These are phyloP conservation scores for Cinclus mexicanus DNA, from an alignment of 2,113 vertebrate genomes.

Conservation along the genomic window DNA sequence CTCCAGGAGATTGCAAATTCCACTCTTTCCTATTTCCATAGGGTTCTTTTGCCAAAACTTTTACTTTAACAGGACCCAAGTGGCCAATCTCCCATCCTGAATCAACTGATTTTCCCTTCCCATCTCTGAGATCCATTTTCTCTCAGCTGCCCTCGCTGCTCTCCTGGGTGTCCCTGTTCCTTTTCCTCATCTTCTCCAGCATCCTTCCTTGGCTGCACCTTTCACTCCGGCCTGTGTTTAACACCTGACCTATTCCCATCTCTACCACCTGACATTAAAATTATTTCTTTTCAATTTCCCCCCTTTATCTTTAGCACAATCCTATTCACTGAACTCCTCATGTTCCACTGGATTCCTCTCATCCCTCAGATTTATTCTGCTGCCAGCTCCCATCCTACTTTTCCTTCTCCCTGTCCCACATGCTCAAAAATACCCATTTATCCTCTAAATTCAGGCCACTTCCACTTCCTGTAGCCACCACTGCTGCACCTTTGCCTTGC, in stretches of 20 bases:
- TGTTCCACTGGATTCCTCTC: neutral
- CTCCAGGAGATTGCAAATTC: neutral
- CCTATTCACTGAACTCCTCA: neutral
- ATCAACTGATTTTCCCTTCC: neutral
- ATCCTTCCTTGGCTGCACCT: neutral
- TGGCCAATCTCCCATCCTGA: neutral
- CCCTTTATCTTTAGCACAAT: neutral
- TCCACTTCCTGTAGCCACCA: neutral
- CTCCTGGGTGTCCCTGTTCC: neutral
- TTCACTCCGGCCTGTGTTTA: neutral
- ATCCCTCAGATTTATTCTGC: neutral
- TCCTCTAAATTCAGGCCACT: neutral
- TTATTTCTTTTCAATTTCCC: fast-evolving
- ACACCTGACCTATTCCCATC: neutral
- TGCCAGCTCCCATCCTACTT: neutral
- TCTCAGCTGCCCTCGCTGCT: neutral
- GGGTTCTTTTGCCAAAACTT: fast-evolving
- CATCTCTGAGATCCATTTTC: neutral
- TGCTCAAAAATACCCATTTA: neutral
- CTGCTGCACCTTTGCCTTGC: neutral
- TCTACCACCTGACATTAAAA: neutral
- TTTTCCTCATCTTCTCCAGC: neutral
- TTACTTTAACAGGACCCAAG: neutral
- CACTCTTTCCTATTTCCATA: fast-evolving
- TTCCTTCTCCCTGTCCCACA: neutral